Evolutionary conservation across 1,140 invertebrate genomes (phyloP).

Genomic region (Goniozus legneri): DNA sequence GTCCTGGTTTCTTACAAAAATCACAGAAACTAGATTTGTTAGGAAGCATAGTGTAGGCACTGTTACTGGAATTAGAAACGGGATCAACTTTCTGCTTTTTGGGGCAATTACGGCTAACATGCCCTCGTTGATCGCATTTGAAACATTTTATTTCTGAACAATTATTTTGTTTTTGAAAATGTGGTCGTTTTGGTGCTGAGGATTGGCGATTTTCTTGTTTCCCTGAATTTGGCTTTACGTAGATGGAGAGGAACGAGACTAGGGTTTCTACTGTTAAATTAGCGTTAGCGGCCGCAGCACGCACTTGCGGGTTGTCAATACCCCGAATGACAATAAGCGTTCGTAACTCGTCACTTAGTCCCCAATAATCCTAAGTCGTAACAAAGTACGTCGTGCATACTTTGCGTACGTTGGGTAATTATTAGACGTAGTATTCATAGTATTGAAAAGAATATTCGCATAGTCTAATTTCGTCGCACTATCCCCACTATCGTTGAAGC

Average conservation of each 20-base stretch:
- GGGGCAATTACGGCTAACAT: neutral
- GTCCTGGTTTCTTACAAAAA: neutral
- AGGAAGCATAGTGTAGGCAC: no score
- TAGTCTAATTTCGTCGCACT: neutral
- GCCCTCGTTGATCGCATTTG: neutral
- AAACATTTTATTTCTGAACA: neutral
- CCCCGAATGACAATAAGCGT: neutral
- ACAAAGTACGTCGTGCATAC: neutral
- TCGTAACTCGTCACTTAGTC: neutral
- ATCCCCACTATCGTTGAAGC: no score
- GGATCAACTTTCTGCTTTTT: neutral
- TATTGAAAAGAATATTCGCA: neutral
- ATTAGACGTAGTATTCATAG: neutral
- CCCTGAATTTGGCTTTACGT: neutral
- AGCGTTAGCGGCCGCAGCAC: neutral
- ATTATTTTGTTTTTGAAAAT: neutral
- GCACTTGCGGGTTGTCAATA: neutral
- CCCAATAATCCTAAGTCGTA: neutral
- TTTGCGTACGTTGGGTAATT: neutral
- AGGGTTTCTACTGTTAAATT: neutral
- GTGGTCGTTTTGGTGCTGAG: neutral
- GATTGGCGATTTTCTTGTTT: neutral
- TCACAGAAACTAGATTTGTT: neutral
- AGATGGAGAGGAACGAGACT: neutral
- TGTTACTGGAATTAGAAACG: neutral